These are phyloP conservation scores for Zeuzera pyrina DNA, from an alignment of 2,888 invertebrate genomes.

Conservation along the genomic window DNA sequence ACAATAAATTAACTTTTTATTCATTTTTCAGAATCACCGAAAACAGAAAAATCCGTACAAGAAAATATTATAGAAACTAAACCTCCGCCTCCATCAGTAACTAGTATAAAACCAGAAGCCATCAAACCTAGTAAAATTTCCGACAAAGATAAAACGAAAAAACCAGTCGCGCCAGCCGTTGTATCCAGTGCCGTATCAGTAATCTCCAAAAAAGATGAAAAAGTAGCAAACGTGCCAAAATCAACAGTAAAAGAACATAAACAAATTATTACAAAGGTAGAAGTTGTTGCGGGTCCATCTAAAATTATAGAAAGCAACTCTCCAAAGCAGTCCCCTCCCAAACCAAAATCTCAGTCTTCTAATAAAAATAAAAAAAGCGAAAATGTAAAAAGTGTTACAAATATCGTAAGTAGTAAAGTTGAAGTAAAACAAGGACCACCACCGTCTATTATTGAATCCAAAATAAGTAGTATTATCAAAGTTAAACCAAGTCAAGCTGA, in stretches of 20 bases:
- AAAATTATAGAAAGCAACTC: constrained; percentile 51
- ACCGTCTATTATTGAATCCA: constrained; percentile 39
- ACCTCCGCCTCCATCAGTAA: constrained; percentile 51
- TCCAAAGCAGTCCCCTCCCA: constrained; percentile 36
- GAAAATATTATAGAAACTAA: constrained; percentile 66
- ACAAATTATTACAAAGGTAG: constrained; percentile 66
- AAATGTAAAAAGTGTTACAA: constrained; percentile 47
- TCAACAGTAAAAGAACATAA: constrained; percentile 59
- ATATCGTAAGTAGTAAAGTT: constrained; percentile 58
- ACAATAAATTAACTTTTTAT: neutral
- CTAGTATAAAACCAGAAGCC: constrained; percentile 50
- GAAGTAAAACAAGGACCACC: constrained; percentile 60
- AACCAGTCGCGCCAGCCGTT: constrained; percentile 41
- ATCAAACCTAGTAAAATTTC: constrained; percentile 62
- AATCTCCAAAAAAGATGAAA: constrained; percentile 60
- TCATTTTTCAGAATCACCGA: constrained; percentile 51
- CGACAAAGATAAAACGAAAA: constrained; percentile 50
- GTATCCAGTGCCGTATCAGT: constrained; percentile 56
- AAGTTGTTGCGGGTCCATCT: constrained; percentile 70
- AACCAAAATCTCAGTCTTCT: constrained; percentile 37
- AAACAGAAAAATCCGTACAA: constrained; percentile 53
- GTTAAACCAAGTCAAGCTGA: constrained; percentile 54
- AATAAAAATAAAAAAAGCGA: constrained; percentile 43
- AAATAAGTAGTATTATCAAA: constrained; percentile 73
- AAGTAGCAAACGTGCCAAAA: constrained; percentile 50